Percentiles rank a stretch among this genome's conserved stretches.
phyloP scores from a whole-genome alignment of 1,140 invertebrate species.

The Tenebrio molitor region DNA sequence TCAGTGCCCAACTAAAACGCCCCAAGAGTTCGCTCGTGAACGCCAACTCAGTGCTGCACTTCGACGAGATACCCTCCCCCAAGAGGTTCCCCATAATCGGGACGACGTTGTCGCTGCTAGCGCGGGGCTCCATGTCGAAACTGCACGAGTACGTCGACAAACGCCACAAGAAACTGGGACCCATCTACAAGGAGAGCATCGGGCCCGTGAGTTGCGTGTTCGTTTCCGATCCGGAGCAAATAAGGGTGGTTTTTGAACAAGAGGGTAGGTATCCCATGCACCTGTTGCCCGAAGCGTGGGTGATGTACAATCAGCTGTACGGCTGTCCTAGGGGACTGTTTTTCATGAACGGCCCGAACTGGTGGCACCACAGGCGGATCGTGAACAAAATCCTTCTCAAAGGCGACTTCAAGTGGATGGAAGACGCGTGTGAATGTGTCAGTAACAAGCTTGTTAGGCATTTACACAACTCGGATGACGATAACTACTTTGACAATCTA shows the following conservation, averaged over 20 bases:
- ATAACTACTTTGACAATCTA: slow-evolving; percentile 65
- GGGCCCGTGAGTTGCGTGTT: slow-evolving; percentile 79
- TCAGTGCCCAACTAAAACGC: slow-evolving; percentile 5
- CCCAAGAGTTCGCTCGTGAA: slow-evolving; percentile 20
- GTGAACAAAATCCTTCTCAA: slow-evolving; percentile 81
- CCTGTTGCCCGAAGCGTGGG: slow-evolving; percentile 86
- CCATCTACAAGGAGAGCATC: slow-evolving; percentile 80
- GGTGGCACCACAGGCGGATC: slow-evolving; percentile 77
- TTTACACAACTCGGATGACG: slow-evolving; percentile 28
- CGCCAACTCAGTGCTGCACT: too few relatives aligned
- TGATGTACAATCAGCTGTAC: slow-evolving; percentile 81
- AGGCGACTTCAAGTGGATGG: slow-evolving; percentile 66
- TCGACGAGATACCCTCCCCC: slow-evolving; percentile 65
- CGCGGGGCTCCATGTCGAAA: slow-evolving; percentile 68
- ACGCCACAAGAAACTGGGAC: slow-evolving; percentile 79
- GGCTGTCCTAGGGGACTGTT: slow-evolving; percentile 82
- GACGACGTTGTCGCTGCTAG: slow-evolving; percentile 69
- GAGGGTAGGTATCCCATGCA: slow-evolving; percentile 84
- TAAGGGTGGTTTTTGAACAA: slow-evolving; percentile 78
- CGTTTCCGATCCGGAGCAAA: slow-evolving; percentile 77
- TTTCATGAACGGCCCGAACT: slow-evolving; percentile 90
- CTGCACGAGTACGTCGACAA: slow-evolving; percentile 82
- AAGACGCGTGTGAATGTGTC: slow-evolving; percentile 68
- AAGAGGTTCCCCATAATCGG: slow-evolving; percentile 72
- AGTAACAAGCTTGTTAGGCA: slow-evolving; percentile 62